Evolutionary conservation across 2,888 invertebrate genomes (phyloP).

Genomic region (Lordiphosa andalusiaca): DNA sequence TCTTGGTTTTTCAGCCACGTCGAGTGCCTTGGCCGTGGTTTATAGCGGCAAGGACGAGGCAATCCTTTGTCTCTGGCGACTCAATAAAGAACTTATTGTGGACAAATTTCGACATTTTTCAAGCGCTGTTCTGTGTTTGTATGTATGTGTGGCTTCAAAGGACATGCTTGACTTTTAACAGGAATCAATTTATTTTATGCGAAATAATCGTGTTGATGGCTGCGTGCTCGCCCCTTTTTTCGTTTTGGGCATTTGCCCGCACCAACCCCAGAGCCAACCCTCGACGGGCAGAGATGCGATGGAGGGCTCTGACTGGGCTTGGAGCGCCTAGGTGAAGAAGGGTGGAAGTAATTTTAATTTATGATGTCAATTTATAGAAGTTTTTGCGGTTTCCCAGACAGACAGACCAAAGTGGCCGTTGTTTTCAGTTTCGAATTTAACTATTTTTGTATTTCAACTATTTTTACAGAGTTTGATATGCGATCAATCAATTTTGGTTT

Average conservation of each 20-base stretch:
- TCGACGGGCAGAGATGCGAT: conserved; percentile 9
- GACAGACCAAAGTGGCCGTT: conserved; percentile 12
- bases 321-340: conserved; percentile 77
- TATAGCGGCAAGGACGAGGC: conserved; percentile 51
- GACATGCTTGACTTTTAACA: conserved; percentile 76
- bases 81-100: conserved; percentile 76
- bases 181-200: conserved; percentile 79
- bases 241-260: conserved; percentile 34
- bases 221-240: conserved; percentile 76
- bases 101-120: conserved; percentile 76
- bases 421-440: background rate
- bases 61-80: conserved; percentile 70
- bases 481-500: conserved; percentile 55
- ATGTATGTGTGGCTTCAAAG: conserved; percentile 43
- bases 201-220: conserved; percentile 79
- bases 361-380: conserved; percentile 77
- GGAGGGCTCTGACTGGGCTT: conserved; percentile 33
- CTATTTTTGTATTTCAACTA: conserved; percentile 6
- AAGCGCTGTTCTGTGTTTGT: conserved; percentile 58
- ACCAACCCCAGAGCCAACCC: conserved; percentile 59
- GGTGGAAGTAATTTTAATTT: conserved; percentile 80
- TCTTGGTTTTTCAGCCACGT: conserved; percentile 36
- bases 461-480: conserved; percentile 1
- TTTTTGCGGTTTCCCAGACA: conserved; percentile 60
- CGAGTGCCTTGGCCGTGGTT: conserved; percentile 64